phyloP scores from a whole-genome alignment of 2,888 invertebrate genomes.

The Allygus modestus region DNA sequence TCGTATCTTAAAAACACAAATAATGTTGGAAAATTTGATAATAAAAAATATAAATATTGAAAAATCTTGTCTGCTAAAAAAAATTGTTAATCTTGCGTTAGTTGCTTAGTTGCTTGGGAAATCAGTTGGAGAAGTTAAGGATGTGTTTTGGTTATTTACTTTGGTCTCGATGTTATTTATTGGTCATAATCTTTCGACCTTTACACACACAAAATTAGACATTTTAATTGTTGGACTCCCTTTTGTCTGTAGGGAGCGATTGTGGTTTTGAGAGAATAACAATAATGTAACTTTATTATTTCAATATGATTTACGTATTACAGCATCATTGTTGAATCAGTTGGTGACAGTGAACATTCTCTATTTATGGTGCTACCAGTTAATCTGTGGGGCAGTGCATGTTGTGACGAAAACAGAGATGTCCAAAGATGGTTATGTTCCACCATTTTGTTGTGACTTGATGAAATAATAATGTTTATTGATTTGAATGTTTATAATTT shows the following conservation, averaged over 20 bases:
- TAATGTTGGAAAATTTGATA: conserved; percentile 2
- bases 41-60: conserved; percentile 7
- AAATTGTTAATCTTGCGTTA: neutral
- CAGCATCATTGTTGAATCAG: neutral
- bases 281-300: neutral
- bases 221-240: neutral
- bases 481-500: too few relatives aligned
- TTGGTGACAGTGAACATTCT: neutral
- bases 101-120: neutral
- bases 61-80: neutral
- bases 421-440: neutral
- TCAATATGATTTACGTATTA: neutral
- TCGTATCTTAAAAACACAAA: neutral
- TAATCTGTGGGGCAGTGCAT: neutral
- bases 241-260: neutral
- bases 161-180: neutral
- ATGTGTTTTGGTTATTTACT: neutral
- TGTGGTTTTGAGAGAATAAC: neutral
- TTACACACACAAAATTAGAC: neutral
- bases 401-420: neutral
- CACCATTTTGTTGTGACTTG: neutral
- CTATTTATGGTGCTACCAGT: conserved; percentile 3
- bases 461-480: too few relatives aligned
- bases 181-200: neutral
- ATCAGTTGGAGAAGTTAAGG: neutral